Percentiles rank a stretch among this genome's conserved stretches.
phyloP scores from a whole-genome alignment of 2,888 invertebrate genomes.

The Omphaloscelis lunosa region DNA sequence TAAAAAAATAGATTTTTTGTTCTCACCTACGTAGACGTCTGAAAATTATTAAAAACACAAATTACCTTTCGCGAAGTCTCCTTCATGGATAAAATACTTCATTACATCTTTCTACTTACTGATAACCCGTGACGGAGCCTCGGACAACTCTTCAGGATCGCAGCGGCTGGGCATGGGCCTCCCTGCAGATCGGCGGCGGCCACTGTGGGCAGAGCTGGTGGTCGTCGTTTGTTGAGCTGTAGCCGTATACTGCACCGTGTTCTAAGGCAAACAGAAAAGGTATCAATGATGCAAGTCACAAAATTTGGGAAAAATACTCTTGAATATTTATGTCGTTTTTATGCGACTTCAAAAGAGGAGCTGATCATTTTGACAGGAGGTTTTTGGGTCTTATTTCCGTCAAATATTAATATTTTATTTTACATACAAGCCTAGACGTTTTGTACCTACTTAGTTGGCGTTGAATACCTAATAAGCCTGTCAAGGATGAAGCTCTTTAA shows the following conservation, averaged over 20 bases:
- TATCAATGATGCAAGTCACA: background rate
- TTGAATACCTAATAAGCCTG: slow-evolving; percentile 20
- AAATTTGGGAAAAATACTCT: background rate
- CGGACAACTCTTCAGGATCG: slow-evolving; percentile 87
- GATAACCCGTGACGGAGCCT: slow-evolving; percentile 80
- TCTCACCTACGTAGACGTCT: slow-evolving; percentile 24
- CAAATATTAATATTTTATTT: slow-evolving; percentile 13
- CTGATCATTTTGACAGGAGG: background rate
- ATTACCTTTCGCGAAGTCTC: slow-evolving; percentile 28
- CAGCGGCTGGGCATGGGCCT: slow-evolving; percentile 82
- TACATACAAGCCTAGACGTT: background rate
- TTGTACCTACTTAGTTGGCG: slow-evolving; percentile 1
- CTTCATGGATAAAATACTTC: background rate
- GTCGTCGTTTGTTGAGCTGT: slow-evolving; percentile 87
- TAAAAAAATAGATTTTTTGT: background rate
- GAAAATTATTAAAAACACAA: slow-evolving; percentile 29
- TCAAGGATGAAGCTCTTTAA: background rate
- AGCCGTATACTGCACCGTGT: slow-evolving; percentile 84
- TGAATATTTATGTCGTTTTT: background rate
- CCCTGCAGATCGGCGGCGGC: slow-evolving; percentile 84
- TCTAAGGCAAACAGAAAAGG: slow-evolving; percentile 62
- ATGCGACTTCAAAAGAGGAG: background rate
- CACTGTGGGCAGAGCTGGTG: slow-evolving; percentile 90
- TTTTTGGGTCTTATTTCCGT: background rate
- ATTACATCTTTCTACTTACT: slow-evolving; percentile 72